Percentiles rank a stretch among this genome's conserved stretches.
Conservation (phyloP, 2,888 invertebrate species). For the Theretra japonica region DNA sequence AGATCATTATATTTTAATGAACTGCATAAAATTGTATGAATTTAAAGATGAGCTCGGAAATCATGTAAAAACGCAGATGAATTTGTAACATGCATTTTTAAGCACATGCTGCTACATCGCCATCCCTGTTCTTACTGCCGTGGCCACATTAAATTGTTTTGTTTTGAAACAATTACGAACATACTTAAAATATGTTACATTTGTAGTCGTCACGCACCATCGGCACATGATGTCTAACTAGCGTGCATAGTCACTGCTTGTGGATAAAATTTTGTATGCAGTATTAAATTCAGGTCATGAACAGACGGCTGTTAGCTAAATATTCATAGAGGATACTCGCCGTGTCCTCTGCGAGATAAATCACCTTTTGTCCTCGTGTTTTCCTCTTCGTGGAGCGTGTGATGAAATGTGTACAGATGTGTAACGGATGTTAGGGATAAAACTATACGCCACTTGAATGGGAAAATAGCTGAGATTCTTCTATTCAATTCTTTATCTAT, state of each 20-base stretch:
- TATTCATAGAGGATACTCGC: slow-evolving; percentile 59
- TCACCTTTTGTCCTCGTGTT: slow-evolving; percentile 26
- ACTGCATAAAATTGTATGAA: too few relatives aligned
- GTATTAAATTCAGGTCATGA: slow-evolving; percentile 73
- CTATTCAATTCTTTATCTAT: background rate
- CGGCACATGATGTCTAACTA: slow-evolving; percentile 46
- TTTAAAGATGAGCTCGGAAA: too few relatives aligned
- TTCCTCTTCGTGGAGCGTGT: slow-evolving; percentile 19
- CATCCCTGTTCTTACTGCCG: background rate
- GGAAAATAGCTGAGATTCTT: background rate
- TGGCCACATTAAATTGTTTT: background rate
- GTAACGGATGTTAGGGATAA: slow-evolving; percentile 4
- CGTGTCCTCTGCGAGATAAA: slow-evolving; percentile 33
- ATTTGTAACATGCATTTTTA: too few relatives aligned
- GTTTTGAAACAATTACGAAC: background rate
- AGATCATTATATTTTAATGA: too few relatives aligned
- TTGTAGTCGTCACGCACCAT: slow-evolving; percentile 42
- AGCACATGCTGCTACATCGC: too few relatives aligned
- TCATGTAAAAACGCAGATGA: too few relatives aligned
- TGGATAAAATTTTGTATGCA: slow-evolving; percentile 63
- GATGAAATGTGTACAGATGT: slow-evolving; percentile 21
- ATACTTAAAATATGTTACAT: slow-evolving; percentile 30
- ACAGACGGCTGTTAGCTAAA: slow-evolving; percentile 65
- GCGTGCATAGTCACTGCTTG: slow-evolving; percentile 59
- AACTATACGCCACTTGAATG: background rate